Evolutionary conservation across 2,113 vertebrate genomes (phyloP).

Genomic region (Ailuropoda melanoleuca): DNA sequence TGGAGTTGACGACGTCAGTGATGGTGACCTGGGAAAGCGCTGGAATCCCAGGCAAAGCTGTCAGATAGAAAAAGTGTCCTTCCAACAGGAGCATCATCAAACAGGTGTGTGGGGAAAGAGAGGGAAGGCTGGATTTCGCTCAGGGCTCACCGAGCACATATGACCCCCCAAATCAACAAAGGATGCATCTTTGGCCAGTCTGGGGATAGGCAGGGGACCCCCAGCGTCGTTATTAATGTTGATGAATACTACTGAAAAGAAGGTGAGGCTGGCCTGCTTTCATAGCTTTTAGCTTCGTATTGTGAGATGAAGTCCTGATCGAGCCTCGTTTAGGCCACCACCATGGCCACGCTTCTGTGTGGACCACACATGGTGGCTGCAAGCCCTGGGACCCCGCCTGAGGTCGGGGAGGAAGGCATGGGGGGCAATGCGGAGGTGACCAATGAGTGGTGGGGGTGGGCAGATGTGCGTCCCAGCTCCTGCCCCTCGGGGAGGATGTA

Average conservation of each 20-base stretch:
- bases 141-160: neutral
- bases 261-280: neutral
- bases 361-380: neutral
- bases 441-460: neutral
- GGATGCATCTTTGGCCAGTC: neutral
- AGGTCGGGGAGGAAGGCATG: neutral
- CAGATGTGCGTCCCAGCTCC: too few relatives aligned
- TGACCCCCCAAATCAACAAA: neutral
- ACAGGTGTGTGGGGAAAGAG: neutral
- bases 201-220: neutral
- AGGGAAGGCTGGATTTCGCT: neutral
- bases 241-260: neutral
- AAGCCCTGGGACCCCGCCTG: neutral
- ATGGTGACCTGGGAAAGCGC: neutral
- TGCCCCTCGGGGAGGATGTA: neutral
- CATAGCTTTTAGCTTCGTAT: neutral
- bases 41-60: neutral
- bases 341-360: neutral
- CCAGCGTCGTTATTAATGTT: neutral
- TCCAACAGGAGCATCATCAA: neutral
- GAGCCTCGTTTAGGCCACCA: neutral
- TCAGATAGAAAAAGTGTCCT: neutral
- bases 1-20: neutral
- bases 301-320: neutral
- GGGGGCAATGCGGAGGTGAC: rapidly evolving